A percentile compares a stretch with the other conserved stretches of the same genome.
Conservation (phyloP, 2,797 vertebrate genomes). For the Dallia pectoralis region DNA sequence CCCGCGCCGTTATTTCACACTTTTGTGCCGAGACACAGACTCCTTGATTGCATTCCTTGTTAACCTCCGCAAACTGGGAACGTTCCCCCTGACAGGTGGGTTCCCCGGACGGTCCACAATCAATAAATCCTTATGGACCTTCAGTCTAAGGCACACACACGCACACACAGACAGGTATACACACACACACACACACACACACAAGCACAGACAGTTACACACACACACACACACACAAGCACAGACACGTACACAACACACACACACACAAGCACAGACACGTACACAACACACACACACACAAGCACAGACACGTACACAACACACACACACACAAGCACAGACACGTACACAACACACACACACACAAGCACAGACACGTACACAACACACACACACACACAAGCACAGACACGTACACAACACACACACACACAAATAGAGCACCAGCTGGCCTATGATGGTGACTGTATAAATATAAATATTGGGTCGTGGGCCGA, state of each 20-base stretch:
- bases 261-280: background rate
- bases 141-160: background rate
- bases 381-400: background rate
- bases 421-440: background rate
- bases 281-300: background rate
- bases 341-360: background rate
- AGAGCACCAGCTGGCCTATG: slow-evolving; percentile 22
- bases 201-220: background rate
- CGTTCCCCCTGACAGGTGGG: background rate
- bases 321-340: background rate
- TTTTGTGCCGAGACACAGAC: slow-evolving; percentile 7
- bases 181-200: background rate
- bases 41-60: slow-evolving; percentile 23
- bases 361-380: background rate
- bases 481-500: slow-evolving; percentile 22
- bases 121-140: slow-evolving; percentile 8
- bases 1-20: slow-evolving; percentile 15
- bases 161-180: background rate
- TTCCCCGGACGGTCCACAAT: too few species aligned
- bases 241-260: background rate
- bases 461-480: slow-evolving; percentile 24
- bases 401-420: background rate
- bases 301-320: background rate
- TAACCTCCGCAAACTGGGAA: slow-evolving; percentile 6
- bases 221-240: background rate